Evolutionary conservation across 2,888 invertebrate genomes (phyloP).

Genomic region (Psococerastis gibbosa): DNA sequence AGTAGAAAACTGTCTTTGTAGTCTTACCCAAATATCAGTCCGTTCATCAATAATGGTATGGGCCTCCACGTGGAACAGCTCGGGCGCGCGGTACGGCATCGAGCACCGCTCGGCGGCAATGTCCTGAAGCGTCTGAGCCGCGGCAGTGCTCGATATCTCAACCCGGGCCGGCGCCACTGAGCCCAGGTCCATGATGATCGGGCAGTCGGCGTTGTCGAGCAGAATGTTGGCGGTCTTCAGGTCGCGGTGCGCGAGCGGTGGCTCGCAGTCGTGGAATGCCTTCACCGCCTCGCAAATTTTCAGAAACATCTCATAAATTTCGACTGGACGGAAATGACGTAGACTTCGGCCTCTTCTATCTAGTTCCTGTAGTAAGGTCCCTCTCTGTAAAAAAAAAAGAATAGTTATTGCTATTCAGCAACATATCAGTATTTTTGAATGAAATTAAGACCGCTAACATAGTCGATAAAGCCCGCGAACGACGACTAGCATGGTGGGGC

Average conservation of each 20-base stretch:
- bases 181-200: conserved; percentile 70
- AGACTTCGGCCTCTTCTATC: conserved; percentile 35
- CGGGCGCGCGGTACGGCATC: conserved; percentile 76
- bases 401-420: no score
- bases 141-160: conserved; percentile 43
- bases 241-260: conserved; percentile 65
- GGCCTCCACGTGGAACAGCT: conserved; percentile 67
- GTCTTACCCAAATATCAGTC: conserved; percentile 65
- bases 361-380: conserved; percentile 51
- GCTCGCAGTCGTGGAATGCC: conserved; percentile 51
- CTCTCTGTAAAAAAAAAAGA: conserved; percentile 32
- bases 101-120: conserved; percentile 67
- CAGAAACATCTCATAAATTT: conserved; percentile 46
- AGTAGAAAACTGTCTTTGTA: no score
- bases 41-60: conserved; percentile 63
- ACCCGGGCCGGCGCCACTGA: conserved; percentile 43
- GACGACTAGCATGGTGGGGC: no score
- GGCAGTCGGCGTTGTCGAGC: conserved; percentile 44
- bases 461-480: no score
- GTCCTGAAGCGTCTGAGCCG: conserved; percentile 55
- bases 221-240: conserved; percentile 73
- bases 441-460: no score
- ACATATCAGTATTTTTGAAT: no score
- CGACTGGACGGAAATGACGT: conserved; percentile 40
- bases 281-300: conserved; percentile 56